Conservation (phyloP, 1,140 invertebrate genomes). For the Drosophila kanapiae region DNA sequence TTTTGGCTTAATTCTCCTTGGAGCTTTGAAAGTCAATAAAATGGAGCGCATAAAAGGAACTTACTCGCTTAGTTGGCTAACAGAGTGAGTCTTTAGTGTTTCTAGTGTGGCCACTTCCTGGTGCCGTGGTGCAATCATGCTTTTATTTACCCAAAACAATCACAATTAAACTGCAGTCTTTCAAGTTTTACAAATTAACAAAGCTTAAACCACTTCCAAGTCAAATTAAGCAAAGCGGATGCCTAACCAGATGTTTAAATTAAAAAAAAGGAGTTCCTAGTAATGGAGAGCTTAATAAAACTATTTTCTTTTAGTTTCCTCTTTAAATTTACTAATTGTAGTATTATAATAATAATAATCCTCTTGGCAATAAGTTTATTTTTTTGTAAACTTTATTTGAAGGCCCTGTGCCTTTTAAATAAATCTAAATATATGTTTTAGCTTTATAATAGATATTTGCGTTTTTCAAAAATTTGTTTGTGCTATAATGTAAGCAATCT, state of each 20-base stretch:
- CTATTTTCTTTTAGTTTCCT: background rate
- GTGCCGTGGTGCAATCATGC: constrained; percentile 11
- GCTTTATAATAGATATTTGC: background rate
- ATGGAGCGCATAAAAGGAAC: constrained; percentile 21
- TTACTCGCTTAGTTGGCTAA: background rate
- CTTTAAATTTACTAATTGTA: background rate
- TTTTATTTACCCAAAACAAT: constrained; percentile 25
- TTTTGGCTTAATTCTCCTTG: constrained; percentile 13
- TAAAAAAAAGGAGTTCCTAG: background rate
- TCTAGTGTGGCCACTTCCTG: constrained; percentile 16
- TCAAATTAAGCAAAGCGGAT: background rate
- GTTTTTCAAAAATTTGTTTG: background rate
- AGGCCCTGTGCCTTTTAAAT: background rate
- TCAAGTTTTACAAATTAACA: constrained; percentile 14
- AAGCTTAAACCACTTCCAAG: constrained; percentile 1
- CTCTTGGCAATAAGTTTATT: background rate
- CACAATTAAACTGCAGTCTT: constrained; percentile 9
- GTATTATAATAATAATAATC: background rate
- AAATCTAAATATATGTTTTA: background rate
- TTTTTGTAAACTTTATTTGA: background rate
- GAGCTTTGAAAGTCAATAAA: constrained; percentile 14
- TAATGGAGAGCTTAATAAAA: background rate
- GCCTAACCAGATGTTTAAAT: background rate
- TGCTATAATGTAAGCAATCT: background rate
- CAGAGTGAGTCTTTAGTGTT: constrained; percentile 7